These are phyloP conservation scores for Leptonema lineaticorne DNA, from an alignment of 1,140 invertebrate genomes.

Conservation along the genomic window DNA sequence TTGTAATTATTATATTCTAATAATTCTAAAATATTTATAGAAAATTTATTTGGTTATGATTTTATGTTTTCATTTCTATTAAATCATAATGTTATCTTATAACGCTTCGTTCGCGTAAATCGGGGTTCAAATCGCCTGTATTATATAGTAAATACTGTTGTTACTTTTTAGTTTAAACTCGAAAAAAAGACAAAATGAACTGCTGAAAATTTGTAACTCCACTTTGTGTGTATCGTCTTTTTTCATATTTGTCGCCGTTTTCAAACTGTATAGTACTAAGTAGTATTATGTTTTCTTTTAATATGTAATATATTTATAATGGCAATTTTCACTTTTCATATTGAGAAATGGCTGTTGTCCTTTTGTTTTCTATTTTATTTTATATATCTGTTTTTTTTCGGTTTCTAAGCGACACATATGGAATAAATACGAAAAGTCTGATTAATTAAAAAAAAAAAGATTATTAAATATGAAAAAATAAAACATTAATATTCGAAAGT, in stretches of 20 bases:
- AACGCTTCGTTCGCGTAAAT: no score
- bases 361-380: no score
- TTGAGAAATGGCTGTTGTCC: not conserved
- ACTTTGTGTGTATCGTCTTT: conserved; percentile 13
- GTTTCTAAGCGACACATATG: conserved; percentile 1
- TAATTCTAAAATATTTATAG: not conserved
- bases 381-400: not conserved
- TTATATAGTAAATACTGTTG: no score
- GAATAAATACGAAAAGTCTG: not conserved
- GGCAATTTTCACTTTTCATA: conserved; percentile 4
- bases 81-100: no score
- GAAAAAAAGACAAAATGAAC: conserved; percentile 8
- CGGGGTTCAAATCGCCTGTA: no score
- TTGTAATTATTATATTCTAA: no score
- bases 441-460: not conserved
- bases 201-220: conserved; percentile 7
- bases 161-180: not conserved
- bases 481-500: conserved; percentile 1
- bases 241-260: conserved; percentile 8
- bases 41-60: not conserved
- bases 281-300: not conserved
- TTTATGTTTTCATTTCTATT: not conserved
- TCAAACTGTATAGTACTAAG: no score
- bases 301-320: not conserved
- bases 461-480: not conserved